These are phyloP conservation scores for Congeria kusceri DNA, from an alignment of 2,888 invertebrate species.

Conservation along the genomic window DNA sequence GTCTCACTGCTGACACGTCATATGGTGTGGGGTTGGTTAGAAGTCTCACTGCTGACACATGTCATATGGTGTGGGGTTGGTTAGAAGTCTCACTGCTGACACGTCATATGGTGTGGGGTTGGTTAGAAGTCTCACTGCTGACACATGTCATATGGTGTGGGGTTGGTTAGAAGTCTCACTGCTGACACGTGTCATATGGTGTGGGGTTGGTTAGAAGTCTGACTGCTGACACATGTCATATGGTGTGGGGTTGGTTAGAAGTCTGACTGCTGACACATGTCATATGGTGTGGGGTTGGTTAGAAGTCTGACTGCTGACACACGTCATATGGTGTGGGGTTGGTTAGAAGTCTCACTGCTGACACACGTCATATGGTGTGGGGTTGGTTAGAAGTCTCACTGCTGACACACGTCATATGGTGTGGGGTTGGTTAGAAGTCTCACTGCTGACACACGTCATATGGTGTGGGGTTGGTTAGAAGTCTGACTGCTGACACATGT, in stretches of 20 bases:
- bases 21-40: slow-evolving; percentile 65
- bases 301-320: not conserved
- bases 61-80: too few species aligned
- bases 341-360: not conserved
- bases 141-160: too few species aligned
- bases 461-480: slow-evolving; percentile 61
- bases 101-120: too few species aligned
- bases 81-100: not conserved
- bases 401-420: too few species aligned
- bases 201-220: slow-evolving; percentile 55
- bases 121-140: not conserved
- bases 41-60: not conserved
- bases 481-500: not conserved
- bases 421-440: slow-evolving; percentile 55
- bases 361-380: too few species aligned
- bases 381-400: slow-evolving; percentile 21
- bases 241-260: slow-evolving; percentile 61
- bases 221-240: too few species aligned
- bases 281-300: too few species aligned
- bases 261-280: not conserved
- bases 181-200: too few species aligned
- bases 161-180: slow-evolving; percentile 21
- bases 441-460: too few species aligned
- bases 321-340: too few species aligned
- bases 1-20: not conserved